Base-by-base conservation (phyloP, 2,113 vertebrate species). In the Archocentrus centrarchus region DNA sequence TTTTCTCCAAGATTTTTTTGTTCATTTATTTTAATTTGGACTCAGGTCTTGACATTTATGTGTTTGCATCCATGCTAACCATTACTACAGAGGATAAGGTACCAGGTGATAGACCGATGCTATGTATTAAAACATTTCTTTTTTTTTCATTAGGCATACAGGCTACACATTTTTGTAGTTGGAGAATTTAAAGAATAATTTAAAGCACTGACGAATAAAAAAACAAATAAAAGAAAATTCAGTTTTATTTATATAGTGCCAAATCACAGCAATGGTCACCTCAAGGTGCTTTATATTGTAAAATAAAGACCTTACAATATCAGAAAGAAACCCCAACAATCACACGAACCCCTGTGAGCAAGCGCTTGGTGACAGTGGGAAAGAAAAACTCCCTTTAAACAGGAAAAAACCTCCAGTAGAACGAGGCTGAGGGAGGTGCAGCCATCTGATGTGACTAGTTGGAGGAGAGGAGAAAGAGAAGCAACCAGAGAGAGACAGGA, bases 341-440 rank as follows among this genome's bases (percentile, higher is more conserved):
- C 64, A 50, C 41, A 6, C 24, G 17, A 6, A 22, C 63, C 22
- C 14, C 3, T 47, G 39, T 68, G 39, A 68, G 14, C 64, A 68
- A 50, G 64, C 41, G 27, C 8, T 68, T 68, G 64, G 27, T 18
- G 22, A 47, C 27, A 3, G 60, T 10, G 2, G 32, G 32, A 62
- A 68, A 22, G 41, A 68, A 68, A 68, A 68, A 50, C 14, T 18
- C 64, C 41, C 41, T 68, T 68, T 68, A 50, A 68, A 68, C 41
- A 68, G 64, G 41, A 68, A 68, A 14, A 68, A 68, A 30, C 22
- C 15, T 47, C 41, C 0, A 1, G 22, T 41, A 68, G 22, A 15
- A 18, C 22, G 41, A 27, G 47, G 41, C 27, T 68, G 3, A 11
- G 22, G 22, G 14, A 18, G 64, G 14, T 0, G 5, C 8, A 47